Percentiles rank a stretch among this genome's conserved stretches.
Evolutionary conservation across 2,888 invertebrate species (phyloP).

Genomic region (Nesidiocoris tenuis): DNA sequence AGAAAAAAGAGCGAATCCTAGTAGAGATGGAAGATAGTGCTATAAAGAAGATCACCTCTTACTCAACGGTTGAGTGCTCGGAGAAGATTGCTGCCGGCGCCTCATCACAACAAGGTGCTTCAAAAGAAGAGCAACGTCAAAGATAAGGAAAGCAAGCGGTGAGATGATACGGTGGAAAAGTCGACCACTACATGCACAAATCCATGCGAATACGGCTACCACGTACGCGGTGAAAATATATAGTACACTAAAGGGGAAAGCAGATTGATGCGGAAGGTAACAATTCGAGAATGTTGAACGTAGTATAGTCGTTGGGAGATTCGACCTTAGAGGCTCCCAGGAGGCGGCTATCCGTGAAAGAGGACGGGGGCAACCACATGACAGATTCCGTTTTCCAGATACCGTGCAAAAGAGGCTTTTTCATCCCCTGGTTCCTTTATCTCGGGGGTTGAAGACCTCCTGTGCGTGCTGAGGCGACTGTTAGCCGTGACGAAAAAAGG

Average conservation of each 20-base stretch:
- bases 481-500: background rate
- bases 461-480: background rate
- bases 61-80: background rate
- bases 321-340: constrained; percentile 7
- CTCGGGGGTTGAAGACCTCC: background rate
- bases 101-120: constrained; percentile 15
- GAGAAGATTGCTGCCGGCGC: constrained; percentile 17
- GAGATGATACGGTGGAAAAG: background rate
- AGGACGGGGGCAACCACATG: background rate
- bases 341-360: constrained; percentile 19
- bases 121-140: constrained; percentile 9
- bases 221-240: too few relatives aligned
- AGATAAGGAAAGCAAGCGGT: constrained; percentile 6
- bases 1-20: background rate
- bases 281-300: constrained; percentile 16
- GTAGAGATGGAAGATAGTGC: background rate
- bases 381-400: background rate
- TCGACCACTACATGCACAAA: background rate
- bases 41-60: constrained; percentile 22
- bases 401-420: background rate
- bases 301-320: background rate
- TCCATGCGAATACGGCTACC: too few relatives aligned
- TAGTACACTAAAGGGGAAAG: background rate
- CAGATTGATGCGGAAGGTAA: constrained; percentile 41
- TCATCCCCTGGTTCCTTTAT: constrained; percentile 1